Evolutionary conservation across 1,140 invertebrate species (phyloP).

Genomic region (Achroia grisella): DNA sequence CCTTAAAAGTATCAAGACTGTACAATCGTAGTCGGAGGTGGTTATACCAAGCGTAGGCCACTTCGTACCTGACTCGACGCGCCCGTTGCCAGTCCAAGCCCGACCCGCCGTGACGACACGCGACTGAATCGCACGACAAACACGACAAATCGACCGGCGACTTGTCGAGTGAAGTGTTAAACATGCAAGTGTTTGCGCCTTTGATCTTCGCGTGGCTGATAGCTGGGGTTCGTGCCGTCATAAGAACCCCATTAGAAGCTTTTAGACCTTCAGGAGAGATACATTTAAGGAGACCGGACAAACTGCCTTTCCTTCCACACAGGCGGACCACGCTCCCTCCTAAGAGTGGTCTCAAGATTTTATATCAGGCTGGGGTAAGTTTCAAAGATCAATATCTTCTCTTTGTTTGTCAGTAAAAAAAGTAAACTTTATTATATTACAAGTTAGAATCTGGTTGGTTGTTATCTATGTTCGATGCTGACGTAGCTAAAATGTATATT

Average conservation of each 20-base stretch:
- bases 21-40: conserved; percentile 37
- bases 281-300: conserved; percentile 55
- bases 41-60: conserved; percentile 65
- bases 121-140: conserved; percentile 16
- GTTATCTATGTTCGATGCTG: no score
- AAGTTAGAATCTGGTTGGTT: no score
- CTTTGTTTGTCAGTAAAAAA: no score
- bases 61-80: conserved; percentile 58
- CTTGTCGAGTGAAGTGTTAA: conserved; percentile 17
- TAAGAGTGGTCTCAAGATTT: conserved; percentile 53
- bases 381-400: not conserved
- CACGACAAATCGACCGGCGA: conserved; percentile 12
- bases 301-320: conserved; percentile 50
- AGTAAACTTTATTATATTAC: no score
- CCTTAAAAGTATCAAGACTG: conserved; percentile 41
- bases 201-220: conserved; percentile 43
- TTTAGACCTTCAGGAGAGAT: conserved; percentile 57
- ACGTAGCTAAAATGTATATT: no score
- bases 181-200: conserved; percentile 54
- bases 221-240: conserved; percentile 40
- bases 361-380: conserved; percentile 67
- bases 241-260: conserved; percentile 59
- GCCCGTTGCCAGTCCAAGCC: conserved; percentile 49
- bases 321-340: conserved; percentile 35
- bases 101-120: conserved; percentile 28